Evolutionary conservation across 2,113 vertebrate species (phyloP).

Genomic region (Pluvialis apricaria): DNA sequence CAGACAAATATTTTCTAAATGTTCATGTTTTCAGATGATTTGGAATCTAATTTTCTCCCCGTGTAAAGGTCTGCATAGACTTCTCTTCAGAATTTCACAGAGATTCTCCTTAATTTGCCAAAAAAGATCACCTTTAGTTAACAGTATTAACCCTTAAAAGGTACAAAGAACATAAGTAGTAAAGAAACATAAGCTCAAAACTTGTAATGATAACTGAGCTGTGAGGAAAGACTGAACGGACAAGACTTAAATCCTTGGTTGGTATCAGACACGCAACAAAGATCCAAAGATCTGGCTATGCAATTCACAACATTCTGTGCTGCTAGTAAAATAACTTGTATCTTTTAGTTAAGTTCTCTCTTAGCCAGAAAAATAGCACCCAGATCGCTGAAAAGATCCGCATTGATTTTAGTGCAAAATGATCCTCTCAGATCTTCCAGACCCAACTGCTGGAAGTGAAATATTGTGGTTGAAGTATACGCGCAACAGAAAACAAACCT

Average conservation of each 20-base stretch:
- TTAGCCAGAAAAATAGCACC: background rate
- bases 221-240: background rate
- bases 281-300: background rate
- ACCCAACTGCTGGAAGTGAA: background rate
- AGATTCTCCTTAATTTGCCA: background rate
- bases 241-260: background rate
- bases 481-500: rapidly evolving
- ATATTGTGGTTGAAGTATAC: background rate
- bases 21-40: background rate
- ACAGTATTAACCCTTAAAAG: background rate
- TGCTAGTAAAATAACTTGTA: background rate
- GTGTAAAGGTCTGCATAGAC: background rate
- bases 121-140: background rate
- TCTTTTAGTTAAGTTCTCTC: background rate
- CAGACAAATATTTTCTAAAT: background rate
- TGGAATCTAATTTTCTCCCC: background rate
- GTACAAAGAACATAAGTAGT: background rate
- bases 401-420: background rate
- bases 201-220: background rate
- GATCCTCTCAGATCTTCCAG: background rate
- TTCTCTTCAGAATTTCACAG: background rate
- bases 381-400: background rate
- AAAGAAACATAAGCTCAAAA: background rate
- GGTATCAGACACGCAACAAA: background rate
- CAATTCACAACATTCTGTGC: background rate